These are phyloP conservation scores for Daboia siamensis DNA, from an alignment of 2,113 vertebrate species.

Conservation along the genomic window DNA sequence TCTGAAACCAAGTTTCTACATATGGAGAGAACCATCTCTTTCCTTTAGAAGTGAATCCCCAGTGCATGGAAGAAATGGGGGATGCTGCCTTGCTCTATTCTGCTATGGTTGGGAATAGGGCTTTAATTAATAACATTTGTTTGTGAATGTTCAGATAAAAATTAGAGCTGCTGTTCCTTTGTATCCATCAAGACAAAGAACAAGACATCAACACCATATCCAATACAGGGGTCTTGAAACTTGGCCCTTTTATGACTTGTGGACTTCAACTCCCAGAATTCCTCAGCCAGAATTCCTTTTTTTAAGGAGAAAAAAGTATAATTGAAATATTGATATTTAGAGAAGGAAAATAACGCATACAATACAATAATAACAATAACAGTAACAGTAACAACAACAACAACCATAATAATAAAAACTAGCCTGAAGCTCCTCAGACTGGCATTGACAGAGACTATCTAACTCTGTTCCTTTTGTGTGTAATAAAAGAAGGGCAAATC, in stretches of 20 bases:
- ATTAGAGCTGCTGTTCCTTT: background rate
- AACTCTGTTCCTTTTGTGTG: background rate
- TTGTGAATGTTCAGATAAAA: background rate
- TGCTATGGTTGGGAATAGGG: background rate
- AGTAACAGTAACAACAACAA: too few relatives aligned
- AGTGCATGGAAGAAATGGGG: background rate
- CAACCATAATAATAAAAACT: too few relatives aligned
- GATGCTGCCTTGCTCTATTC: background rate
- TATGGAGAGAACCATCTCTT: background rate
- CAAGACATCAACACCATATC: too few relatives aligned
- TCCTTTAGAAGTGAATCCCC: background rate
- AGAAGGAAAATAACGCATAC: too few relatives aligned
- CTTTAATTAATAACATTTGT: background rate
- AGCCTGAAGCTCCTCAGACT: background rate
- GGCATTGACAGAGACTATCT: background rate
- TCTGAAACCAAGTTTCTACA: background rate
- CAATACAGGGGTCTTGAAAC: too few relatives aligned
- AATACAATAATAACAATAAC: too few relatives aligned
- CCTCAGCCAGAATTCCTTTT: background rate
- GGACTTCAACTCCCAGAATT: too few relatives aligned
- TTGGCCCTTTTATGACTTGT: too few relatives aligned
- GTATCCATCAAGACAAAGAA: background rate
- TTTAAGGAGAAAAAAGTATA: background rate
- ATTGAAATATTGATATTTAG: too few relatives aligned
- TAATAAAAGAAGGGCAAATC: constrained; percentile 10